Base-by-base conservation (phyloP, 2,797 vertebrate species). In the Falco novaeseelandiae region DNA sequence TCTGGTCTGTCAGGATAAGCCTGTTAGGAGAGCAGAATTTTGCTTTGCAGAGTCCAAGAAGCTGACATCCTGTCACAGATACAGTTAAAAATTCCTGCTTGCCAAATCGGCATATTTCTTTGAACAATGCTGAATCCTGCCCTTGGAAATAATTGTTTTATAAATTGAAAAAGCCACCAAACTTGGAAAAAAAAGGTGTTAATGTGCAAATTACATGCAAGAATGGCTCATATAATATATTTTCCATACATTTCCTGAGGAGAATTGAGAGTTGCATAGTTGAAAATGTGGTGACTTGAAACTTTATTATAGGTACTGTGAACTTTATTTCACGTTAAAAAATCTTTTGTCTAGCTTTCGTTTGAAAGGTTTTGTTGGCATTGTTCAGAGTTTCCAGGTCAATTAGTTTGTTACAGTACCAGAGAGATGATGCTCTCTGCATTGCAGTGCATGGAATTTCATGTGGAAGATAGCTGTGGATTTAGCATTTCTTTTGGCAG, bases 1-100 rank as follows among this genome's bases (percentile, higher is more conserved):
- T 95, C 94, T 94, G 95, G 76, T 78, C 69, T 90, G 84, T 91
- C 82, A 95, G 77, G 80, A 89, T 80, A 65, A 92, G 66, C 58
- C 54, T 72, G 66, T 80, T 73, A 83, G 51, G 51, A 94, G 30
- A 87, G 40, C 40, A 70, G 21, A 73, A 3, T 85, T 85, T 83
- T 10, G 5, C 44, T 95, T 82, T 77, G 19, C 30, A 29, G 74
- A 84, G 74, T 93, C 93, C 91, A 95, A 95, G 81, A 95, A 92
- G 65, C 94, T 96, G 93, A 88, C 89, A 94, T 83, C 12, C 69
- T 94, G 58, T 94, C 90, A 94, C 32, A 95, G 36, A 76, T 48
- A 42, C 2, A 70, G 51, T 84, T 94, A 55, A 84, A 92, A 94
- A 84, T 32, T 82, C 34, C 63, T 57, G 14, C 44, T 89, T 87